phyloP scores from a whole-genome alignment of 2,797 vertebrate genomes.

The Rhabdophis nuchalis region DNA sequence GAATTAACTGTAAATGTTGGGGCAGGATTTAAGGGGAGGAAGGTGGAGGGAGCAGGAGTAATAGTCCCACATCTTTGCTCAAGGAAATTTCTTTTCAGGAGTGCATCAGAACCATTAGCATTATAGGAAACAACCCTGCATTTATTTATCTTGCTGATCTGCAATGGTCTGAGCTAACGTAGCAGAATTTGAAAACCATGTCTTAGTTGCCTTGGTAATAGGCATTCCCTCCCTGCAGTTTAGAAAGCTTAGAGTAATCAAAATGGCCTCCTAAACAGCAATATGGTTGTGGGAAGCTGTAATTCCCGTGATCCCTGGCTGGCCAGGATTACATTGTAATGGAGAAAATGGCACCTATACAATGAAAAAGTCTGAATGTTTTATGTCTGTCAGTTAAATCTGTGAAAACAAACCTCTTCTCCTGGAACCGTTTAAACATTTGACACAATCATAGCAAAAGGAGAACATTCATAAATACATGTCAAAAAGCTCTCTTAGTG shows the following conservation, averaged over 20 bases:
- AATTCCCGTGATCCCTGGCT: neutral
- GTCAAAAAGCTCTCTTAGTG: neutral
- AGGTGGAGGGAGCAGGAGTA: no score
- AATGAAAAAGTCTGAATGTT: neutral
- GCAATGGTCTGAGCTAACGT: neutral
- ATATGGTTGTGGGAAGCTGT: neutral
- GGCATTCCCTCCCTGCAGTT: neutral
- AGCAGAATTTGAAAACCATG: neutral
- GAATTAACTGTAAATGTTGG: neutral
- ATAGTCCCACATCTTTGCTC: neutral
- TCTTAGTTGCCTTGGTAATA: neutral
- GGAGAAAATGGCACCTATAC: neutral
- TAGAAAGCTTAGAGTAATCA: neutral
- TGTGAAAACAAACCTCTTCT: neutral
- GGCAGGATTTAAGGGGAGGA: neutral
- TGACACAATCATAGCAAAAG: neutral
- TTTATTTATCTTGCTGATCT: neutral
- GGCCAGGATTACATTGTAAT: neutral
- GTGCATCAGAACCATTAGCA: fast-evolving
- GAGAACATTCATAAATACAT: no score
- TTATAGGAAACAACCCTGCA: neutral
- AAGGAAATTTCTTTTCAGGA: neutral
- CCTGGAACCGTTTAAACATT: neutral
- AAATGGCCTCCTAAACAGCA: neutral
- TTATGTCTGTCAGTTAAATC: neutral